phyloP scores from a whole-genome alignment of 2,113 vertebrate genomes.

The Cheilinus undulatus region DNA sequence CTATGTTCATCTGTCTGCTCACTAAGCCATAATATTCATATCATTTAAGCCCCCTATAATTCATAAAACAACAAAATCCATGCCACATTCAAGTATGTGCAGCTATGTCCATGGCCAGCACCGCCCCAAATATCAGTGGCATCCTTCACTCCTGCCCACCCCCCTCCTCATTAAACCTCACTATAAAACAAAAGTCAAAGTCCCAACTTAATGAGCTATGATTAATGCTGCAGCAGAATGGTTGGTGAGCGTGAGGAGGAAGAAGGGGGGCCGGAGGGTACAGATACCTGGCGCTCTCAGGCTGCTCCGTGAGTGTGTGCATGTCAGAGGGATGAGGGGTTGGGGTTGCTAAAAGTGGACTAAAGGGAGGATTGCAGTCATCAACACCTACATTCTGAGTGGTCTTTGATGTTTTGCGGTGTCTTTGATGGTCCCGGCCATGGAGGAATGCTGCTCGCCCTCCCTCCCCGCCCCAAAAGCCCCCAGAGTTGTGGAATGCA shows the following conservation, averaged over 20 bases:
- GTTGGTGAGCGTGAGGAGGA: slow-evolving; percentile 4
- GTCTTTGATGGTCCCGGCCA: slow-evolving; percentile 79
- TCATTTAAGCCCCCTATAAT: neutral
- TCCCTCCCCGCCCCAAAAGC: slow-evolving; percentile 74
- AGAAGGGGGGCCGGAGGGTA: slow-evolving; percentile 31
- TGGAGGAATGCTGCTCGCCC: slow-evolving; percentile 75
- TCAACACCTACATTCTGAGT: slow-evolving; percentile 81
- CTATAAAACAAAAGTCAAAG: slow-evolving; percentile 69
- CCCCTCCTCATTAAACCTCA: slow-evolving; percentile 9
- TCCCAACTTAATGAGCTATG: slow-evolving; percentile 72
- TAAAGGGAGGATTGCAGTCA: slow-evolving; percentile 79
- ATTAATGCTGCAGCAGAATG: slow-evolving; percentile 62
- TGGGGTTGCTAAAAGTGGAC: slow-evolving; percentile 81
- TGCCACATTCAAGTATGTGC: neutral
- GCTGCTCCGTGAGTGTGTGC: slow-evolving; percentile 33
- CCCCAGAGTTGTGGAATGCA: slow-evolving; percentile 84
- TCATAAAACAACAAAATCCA: neutral
- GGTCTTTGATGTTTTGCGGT: slow-evolving; percentile 79
- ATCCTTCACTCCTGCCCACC: neutral
- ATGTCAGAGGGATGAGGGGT: slow-evolving; percentile 42
- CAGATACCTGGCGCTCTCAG: slow-evolving; percentile 58
- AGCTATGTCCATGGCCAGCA: slow-evolving; percentile 2
- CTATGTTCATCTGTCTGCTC: too few relatives aligned
- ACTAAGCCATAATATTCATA: neutral
- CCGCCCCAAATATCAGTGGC: slow-evolving; percentile 41